Conservation (phyloP, 2,888 invertebrate genomes). For the Polydrusus cervinus region DNA sequence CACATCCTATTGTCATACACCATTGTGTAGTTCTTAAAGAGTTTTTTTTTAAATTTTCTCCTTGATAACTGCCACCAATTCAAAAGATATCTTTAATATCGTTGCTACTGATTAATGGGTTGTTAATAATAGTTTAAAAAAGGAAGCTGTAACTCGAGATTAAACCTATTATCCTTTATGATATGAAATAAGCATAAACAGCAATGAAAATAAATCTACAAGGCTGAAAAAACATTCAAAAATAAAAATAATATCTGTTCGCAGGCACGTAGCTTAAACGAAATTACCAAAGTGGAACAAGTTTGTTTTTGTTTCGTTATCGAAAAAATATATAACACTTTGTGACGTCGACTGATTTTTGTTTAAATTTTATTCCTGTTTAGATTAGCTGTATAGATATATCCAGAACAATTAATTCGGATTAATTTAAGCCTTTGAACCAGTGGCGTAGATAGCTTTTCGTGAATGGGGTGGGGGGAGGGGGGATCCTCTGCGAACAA, state of each 20-base stretch:
- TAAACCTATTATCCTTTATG: constrained; percentile 8
- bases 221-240: constrained; percentile 24
- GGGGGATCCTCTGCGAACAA: no score
- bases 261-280: constrained; percentile 21
- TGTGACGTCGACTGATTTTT: constrained; percentile 19
- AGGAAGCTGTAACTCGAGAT: constrained; percentile 21
- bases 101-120: neutral
- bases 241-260: constrained; percentile 29
- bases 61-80: no score
- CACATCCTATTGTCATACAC: no score
- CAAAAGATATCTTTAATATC: no score
- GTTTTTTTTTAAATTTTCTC: no score
- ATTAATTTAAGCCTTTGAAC: no score
- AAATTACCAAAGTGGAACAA: constrained; percentile 25
- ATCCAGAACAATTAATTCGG: no score
- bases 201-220: constrained; percentile 21
- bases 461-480: no score
- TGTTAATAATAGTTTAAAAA: neutral
- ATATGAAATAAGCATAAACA: constrained; percentile 16
- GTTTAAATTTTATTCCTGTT: constrained; percentile 17
- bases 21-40: no score
- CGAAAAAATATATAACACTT: constrained; percentile 26
- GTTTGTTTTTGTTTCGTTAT: constrained; percentile 29
- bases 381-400: neutral
- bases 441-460: no score